Percentiles rank a stretch among this genome's conserved stretches.
Evolutionary conservation across 1,140 invertebrate species (phyloP).

Genomic region (Cydia strobilella): DNA sequence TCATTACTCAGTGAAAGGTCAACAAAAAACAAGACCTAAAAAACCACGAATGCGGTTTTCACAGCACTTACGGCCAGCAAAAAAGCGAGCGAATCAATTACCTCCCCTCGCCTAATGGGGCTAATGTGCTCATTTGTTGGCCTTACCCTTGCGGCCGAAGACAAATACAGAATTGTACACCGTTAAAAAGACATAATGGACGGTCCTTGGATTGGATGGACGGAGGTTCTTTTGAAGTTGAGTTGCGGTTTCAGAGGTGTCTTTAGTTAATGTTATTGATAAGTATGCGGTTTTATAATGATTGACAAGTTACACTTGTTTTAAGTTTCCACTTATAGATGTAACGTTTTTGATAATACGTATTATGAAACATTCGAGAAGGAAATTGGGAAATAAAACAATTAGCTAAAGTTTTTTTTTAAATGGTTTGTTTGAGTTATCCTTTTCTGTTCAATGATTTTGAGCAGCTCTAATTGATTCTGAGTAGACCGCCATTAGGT

Average conservation of each 20-base stretch:
- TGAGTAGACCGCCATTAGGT: too few relatives aligned
- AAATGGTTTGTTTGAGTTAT: too few relatives aligned
- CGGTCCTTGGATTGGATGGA: neutral
- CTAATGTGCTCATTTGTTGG: constrained; percentile 25
- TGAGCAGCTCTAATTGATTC: too few relatives aligned
- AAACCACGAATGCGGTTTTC: constrained; percentile 27
- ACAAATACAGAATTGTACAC: constrained; percentile 7
- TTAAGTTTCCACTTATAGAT: too few relatives aligned
- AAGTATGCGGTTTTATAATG: neutral
- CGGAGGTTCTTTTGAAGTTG: neutral
- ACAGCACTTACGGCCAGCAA: constrained; percentile 31
- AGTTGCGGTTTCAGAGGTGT: neutral
- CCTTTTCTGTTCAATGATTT: too few relatives aligned
- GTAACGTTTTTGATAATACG: too few relatives aligned
- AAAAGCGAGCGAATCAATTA: constrained; percentile 31
- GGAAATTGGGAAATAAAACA: too few relatives aligned
- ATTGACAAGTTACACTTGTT: neutral
- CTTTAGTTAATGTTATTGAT: neutral
- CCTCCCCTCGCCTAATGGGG: constrained; percentile 29
- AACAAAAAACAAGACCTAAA: constrained; percentile 20
- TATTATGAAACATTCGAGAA: too few relatives aligned
- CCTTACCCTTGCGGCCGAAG: constrained; percentile 19
- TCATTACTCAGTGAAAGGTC: constrained; percentile 23
- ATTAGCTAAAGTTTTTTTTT: too few relatives aligned
- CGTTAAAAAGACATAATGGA: constrained; percentile 14